These are phyloP conservation scores for Creontiades dilutus DNA, from an alignment of 2,888 invertebrate species.

Conservation along the genomic window DNA sequence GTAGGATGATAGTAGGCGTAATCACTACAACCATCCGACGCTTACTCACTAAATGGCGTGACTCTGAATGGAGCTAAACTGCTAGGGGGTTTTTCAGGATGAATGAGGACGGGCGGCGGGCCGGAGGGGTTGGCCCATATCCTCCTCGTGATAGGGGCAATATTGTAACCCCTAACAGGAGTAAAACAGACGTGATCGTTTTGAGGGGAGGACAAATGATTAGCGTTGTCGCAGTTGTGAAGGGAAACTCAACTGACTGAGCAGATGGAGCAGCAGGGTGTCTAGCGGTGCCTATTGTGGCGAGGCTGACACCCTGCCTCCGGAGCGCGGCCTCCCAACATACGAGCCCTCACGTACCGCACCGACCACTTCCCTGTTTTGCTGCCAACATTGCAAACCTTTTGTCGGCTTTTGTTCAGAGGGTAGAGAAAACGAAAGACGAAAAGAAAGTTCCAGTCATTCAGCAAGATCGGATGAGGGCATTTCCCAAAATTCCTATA, in stretches of 20 bases:
- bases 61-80: constrained; percentile 7
- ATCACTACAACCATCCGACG: not conserved
- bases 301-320: not conserved
- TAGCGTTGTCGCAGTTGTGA: constrained; percentile 40
- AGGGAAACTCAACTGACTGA: constrained; percentile 44
- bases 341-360: not conserved
- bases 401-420: not conserved
- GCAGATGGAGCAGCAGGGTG: constrained; percentile 13
- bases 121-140: not conserved
- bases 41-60: not conserved
- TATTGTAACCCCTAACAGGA: constrained; percentile 51
- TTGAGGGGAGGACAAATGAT: constrained; percentile 52
- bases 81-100: not conserved
- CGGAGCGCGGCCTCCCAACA: not conserved
- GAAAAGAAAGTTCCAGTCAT: not conserved
- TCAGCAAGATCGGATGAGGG: no score
- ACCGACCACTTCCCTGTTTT: not conserved
- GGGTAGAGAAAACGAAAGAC: not conserved
- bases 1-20: not conserved
- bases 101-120: not conserved
- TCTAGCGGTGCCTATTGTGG: constrained; percentile 21
- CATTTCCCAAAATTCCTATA: no score
- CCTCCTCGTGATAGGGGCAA: constrained; percentile 18
- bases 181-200: constrained; percentile 50
- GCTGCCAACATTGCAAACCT: not conserved